Evolutionary conservation across 2,888 invertebrate species (phyloP), one percentile per base, ranked within the genome.

Genomic region (Netelia inedita): DNA sequence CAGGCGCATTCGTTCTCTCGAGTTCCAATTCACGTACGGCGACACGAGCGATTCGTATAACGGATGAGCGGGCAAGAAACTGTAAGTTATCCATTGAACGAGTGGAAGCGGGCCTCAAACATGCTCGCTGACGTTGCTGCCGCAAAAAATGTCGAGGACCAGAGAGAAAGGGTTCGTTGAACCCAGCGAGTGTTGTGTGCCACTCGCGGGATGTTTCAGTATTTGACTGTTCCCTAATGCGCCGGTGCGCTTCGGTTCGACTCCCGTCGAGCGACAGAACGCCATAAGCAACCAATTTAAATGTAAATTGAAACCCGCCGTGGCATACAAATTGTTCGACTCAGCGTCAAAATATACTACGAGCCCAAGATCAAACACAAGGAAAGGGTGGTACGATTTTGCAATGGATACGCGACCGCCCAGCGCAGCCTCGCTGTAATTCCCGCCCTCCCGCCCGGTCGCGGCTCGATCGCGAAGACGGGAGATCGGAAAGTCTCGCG

Each of bases 211-310:
- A 89, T 89, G 91, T 92, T 92, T 92, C 91, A 90, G 92, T 91
- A 93, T 93, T 92, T 93, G 92, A 93, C 92, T 93, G 93, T 93
- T 92, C 91, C 89, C 89, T 88, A 90, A 89, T 89, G 85, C 83
- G 81, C 83, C 79, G 71, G 79, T 83, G 73, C 53, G 83, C 86
- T 79, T 72, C 72, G 87, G 89, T 90, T 92, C 92, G 92, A 92
- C 93, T 93, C 93, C 93, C 92, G 93, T 92, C 92, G 92, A 93
- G 91, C 91, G 91, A 90, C 90, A 91, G 90, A 90, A 90, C 92
- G 91, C 93, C 93, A 93, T 93, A 93, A 93, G 93, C 93, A 93
- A 93, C 93, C 93, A 93, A 93, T 93, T 93, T 93, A 93, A 93
- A 93, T 93, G 93, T 93, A 93, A 93, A 93, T 93, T 93, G 93